Evolutionary conservation across 2,113 vertebrate genomes (phyloP).

Genomic region (Eidolon helvum): DNA sequence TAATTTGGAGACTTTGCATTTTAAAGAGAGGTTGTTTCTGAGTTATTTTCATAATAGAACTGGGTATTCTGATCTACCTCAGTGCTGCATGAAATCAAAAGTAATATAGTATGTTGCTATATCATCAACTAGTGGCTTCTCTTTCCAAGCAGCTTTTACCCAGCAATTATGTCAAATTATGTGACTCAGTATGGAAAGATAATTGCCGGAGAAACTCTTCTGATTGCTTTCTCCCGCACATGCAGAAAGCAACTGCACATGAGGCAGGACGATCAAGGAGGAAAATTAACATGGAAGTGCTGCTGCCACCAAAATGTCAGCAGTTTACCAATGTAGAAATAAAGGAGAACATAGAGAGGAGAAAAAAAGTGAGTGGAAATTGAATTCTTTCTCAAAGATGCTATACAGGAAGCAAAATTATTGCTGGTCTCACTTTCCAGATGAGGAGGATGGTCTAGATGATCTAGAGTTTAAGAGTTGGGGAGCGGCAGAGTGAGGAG

Average conservation of each 20-base stretch:
- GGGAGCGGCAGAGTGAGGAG: not conserved
- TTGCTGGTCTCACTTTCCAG: too few relatives aligned
- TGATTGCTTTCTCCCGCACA: not conserved
- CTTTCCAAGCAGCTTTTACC: constrained; percentile 57
- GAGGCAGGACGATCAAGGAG: not conserved
- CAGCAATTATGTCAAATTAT: constrained; percentile 73
- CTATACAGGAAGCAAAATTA: not conserved
- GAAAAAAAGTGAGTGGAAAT: not conserved
- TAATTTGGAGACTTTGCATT: not conserved
- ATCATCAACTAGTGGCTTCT: constrained; percentile 62
- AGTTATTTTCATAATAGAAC: constrained; percentile 12
- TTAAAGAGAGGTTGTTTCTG: not conserved
- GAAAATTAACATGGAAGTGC: not conserved
- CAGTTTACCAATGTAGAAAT: not conserved
- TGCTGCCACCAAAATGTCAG: not conserved
- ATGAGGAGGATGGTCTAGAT: not conserved
- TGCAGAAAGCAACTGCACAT: not conserved
- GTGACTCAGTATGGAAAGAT: constrained; percentile 52
- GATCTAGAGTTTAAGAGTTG: not conserved
- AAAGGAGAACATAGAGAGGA: not conserved
- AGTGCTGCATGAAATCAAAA: not conserved
- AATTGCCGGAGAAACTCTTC: constrained; percentile 55
- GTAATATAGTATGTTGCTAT: not conserved
- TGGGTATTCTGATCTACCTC: constrained; percentile 2
- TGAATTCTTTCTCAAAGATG: not conserved